These are phyloP conservation scores for Eurystomus glaucurus DNA, from an alignment of 2,797 vertebrate genomes.

Conservation along the genomic window DNA sequence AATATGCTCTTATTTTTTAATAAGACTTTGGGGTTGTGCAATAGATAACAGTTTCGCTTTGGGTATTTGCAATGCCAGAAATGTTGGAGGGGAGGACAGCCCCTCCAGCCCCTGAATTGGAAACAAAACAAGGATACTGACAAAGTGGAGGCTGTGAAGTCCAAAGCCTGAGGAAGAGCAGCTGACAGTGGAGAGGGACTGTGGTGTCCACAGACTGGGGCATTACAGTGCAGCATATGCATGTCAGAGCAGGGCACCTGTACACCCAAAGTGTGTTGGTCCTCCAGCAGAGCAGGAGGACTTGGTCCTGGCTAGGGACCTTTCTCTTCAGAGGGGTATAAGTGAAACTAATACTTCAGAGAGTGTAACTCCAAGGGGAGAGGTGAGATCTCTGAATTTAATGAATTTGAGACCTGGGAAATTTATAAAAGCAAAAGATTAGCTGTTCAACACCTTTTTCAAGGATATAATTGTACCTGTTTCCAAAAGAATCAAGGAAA, in stretches of 20 bases:
- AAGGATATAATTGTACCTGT: not conserved
- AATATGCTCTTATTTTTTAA: not conserved
- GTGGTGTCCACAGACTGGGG: accelerated
- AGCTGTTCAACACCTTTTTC: not conserved
- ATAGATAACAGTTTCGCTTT: accelerated
- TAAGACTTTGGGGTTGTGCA: not conserved
- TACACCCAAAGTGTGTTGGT: not conserved
- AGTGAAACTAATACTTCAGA: not conserved
- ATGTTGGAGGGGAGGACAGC: not conserved
- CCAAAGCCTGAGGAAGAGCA: not conserved
- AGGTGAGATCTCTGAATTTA: not conserved
- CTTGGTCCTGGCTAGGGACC: no score
- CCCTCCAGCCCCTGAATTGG: not conserved
- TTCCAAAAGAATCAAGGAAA: not conserved
- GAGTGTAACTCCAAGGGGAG: not conserved
- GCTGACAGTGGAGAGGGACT: not conserved
- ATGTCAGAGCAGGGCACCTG: accelerated
- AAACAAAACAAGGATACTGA: not conserved
- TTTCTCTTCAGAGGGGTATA: not conserved
- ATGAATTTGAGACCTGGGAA: not conserved
- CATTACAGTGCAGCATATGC: accelerated
- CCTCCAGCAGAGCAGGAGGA: not conserved
- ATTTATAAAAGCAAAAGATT: not conserved
- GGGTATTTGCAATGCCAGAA: not conserved
- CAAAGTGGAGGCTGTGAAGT: not conserved